Base-by-base conservation (phyloP, 92 coral and sea anemone genomes). In the Pocillopora meandrina region DNA sequence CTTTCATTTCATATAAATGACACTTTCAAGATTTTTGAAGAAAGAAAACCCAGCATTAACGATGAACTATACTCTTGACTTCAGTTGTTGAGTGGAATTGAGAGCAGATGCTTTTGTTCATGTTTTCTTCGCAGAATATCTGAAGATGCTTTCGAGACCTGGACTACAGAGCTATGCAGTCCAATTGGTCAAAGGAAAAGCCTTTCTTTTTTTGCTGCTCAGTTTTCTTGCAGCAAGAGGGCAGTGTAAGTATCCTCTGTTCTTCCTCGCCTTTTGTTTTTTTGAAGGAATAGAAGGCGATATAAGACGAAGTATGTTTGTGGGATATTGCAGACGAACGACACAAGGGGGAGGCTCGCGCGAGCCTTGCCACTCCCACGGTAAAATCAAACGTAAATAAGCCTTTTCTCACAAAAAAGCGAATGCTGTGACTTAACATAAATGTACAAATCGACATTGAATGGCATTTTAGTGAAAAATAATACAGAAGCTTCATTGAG, bases 101-200 rank as follows among this genome's bases (percentile, higher is more conserved):
- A n/a, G 52, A 49, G 31, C 61, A 42, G 15, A 18, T 14, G 42
- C 15, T 15, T 55, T 66, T 16, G 2, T 1, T 1, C 59, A 11
- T 69, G 60, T 26, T 26, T 17, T 17, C 58, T 33, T 52, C 20
- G 5, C 35, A 49, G 5, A 42, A 59, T 2, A 12, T 42, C 8
- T 42, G 52, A 63, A 33, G 85, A 81, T 81, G 85, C 34, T 31
- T 35, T n/a, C 23, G 42, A 17, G 33, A 18, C 11, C 84, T 57
- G 42, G 68, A 70, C 85, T 57, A 81, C 85, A 35, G 77, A 81
- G 77, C 12, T 81, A 81, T 81, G 76, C 68, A 17, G 19, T 9
- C 42, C 20, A 35, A 12, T 66, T 3, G 68, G 74, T 20, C 69
- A 58, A 58, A 58, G 49, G 76, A 70, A 81, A 81, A 58, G 17